Evolutionary conservation across 2,797 vertebrate genomes (phyloP).

Genomic region (Crenichthys baileyi): DNA sequence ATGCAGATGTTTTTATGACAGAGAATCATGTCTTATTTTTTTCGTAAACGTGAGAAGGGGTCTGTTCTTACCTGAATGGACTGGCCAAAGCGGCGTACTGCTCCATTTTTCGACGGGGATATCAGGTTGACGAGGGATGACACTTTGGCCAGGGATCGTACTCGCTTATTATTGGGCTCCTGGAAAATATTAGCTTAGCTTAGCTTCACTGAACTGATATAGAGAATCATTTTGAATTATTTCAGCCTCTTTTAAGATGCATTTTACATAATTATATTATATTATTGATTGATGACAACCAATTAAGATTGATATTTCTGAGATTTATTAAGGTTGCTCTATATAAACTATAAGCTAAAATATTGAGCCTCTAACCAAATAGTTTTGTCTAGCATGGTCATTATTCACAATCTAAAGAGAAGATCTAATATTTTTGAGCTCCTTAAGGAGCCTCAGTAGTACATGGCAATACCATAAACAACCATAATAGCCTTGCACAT

Average conservation of each 20-base stretch:
- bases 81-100: slow-evolving; percentile 95
- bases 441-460: too few species aligned
- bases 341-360: too few species aligned
- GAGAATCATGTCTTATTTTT: neutral
- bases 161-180: slow-evolving; percentile 96
- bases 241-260: neutral
- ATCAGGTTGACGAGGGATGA: slow-evolving; percentile 97
- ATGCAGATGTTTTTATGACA: neutral
- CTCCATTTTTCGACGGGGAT: slow-evolving; percentile 95
- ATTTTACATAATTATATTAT: neutral
- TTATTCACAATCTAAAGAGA: too few species aligned
- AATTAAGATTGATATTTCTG: neutral
- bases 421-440: too few species aligned
- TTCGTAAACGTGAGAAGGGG: neutral
- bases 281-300: neutral
- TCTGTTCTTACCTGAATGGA: slow-evolving; percentile 88
- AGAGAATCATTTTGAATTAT: neutral
- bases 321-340: too few species aligned
- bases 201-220: neutral
- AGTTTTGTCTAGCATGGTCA: too few species aligned
- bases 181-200: slow-evolving; percentile 52
- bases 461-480: too few species aligned
- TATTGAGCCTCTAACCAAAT: too few species aligned
- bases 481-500: too few species aligned
- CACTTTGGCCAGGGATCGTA: slow-evolving; percentile 90